phyloP scores from a whole-genome alignment of 1,140 invertebrate species.

The Eriocheir sinensis region DNA sequence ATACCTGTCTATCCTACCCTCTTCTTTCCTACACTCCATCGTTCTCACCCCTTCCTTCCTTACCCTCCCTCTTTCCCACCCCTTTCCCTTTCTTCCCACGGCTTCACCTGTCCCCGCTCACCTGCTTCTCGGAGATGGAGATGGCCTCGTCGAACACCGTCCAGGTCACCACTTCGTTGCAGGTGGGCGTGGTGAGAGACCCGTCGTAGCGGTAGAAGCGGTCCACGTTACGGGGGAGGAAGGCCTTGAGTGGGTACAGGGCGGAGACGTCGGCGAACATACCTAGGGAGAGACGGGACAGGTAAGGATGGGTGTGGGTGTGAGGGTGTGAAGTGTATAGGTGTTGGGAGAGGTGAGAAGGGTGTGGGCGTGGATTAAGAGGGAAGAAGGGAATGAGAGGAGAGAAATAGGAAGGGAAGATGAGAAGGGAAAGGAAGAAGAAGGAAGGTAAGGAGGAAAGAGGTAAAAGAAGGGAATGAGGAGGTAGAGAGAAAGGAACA shows the following conservation, averaged over 20 bases:
- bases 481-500: neutral
- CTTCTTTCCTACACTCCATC: too few species aligned
- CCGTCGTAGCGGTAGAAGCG: constrained; percentile 89
- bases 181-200: constrained; percentile 81
- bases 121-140: constrained; percentile 68
- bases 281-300: neutral
- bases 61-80: neutral
- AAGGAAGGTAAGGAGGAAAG: neutral
- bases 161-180: constrained; percentile 84
- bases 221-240: constrained; percentile 84
- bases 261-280: constrained; percentile 46
- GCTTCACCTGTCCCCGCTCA: neutral
- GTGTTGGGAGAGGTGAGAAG: neutral
- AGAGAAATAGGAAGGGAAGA: neutral
- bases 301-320: neutral
- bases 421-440: too few species aligned
- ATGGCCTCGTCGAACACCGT: constrained; percentile 81
- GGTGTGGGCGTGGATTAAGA: neutral
- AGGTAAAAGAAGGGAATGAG: neutral
- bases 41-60: neutral
- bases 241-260: constrained; percentile 81
- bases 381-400: neutral
- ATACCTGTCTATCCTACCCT: too few species aligned
- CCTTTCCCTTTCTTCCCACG: neutral
- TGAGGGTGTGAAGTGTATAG: neutral